phyloP scores from a whole-genome alignment of 2,888 invertebrate species.

The Sesia bembeciformis region DNA sequence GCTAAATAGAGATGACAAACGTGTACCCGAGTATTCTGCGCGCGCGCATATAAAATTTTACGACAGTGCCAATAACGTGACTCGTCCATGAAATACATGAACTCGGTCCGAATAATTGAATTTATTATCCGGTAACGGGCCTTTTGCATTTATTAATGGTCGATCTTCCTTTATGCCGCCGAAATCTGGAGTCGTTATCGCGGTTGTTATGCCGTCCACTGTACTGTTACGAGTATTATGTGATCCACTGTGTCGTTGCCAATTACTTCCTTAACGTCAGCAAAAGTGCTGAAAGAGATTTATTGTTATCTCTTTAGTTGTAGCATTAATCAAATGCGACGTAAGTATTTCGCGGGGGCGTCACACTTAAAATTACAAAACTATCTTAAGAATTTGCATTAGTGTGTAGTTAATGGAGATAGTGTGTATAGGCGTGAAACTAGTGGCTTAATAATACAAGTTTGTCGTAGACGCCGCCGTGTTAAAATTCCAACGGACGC shows the following conservation, averaged over 20 bases:
- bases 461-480: slow-evolving; percentile 36
- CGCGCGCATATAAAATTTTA: slow-evolving; percentile 25
- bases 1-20: too few species aligned
- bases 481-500: slow-evolving; percentile 44
- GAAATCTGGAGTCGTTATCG: slow-evolving; percentile 4
- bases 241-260: background rate
- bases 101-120: slow-evolving; percentile 16
- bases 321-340: background rate
- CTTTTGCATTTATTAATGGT: slow-evolving; percentile 7
- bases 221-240: slow-evolving; percentile 3
- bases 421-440: slow-evolving; percentile 36
- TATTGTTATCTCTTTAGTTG: background rate
- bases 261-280: background rate
- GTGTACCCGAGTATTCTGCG: slow-evolving; percentile 6
- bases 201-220: background rate
- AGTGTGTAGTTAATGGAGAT: slow-evolving; percentile 11
- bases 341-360: background rate
- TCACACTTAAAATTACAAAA: background rate
- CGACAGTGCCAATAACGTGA: slow-evolving; percentile 15
- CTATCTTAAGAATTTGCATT: slow-evolving; percentile 18
- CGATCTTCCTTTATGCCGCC: slow-evolving; percentile 2
- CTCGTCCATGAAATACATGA: slow-evolving; percentile 4
- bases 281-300: background rate
- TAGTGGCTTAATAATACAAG: slow-evolving; percentile 57
- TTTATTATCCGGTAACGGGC: slow-evolving; percentile 17